Conservation (phyloP, 2,888 invertebrate genomes). For the Reticulitermes lucifugus region DNA sequence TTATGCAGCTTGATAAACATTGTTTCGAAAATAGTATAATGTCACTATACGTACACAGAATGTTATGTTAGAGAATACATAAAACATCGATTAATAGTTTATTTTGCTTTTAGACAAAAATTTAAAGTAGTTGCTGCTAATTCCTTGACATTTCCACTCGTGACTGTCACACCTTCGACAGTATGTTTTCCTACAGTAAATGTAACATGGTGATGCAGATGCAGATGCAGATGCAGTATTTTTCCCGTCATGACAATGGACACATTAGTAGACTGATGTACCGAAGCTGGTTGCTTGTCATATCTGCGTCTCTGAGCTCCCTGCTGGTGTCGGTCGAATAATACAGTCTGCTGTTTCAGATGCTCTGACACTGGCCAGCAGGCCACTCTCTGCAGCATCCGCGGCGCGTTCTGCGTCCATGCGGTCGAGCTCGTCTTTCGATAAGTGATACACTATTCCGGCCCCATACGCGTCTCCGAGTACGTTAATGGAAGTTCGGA, state of each 20-base stretch:
- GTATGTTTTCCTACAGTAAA: background rate
- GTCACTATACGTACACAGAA: background rate
- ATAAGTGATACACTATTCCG: conserved; percentile 66
- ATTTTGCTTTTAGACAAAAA: background rate
- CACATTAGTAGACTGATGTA: background rate
- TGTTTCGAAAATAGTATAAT: too few relatives aligned
- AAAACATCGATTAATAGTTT: background rate
- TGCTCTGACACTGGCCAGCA: background rate
- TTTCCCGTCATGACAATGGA: background rate
- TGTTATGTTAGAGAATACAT: background rate
- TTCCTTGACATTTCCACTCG: background rate
- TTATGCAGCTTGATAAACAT: too few relatives aligned
- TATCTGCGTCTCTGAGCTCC: conserved; percentile 48
- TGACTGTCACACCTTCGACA: background rate
- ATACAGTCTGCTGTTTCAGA: background rate
- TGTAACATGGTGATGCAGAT: background rate
- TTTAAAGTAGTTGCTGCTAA: background rate
- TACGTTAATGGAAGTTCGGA: conserved; percentile 69
- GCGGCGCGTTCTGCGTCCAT: conserved; percentile 50
- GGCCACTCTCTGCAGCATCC: conserved; percentile 41
- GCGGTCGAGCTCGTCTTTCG: conserved; percentile 57
- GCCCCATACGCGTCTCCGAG: conserved; percentile 69
- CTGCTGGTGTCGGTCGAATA: conserved; percentile 44
- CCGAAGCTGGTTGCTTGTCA: background rate
- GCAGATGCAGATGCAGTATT: background rate